A percentile compares a stretch with the other conserved stretches of the same genome.
Evolutionary conservation across 2,888 invertebrate genomes (phyloP).

Genomic region (Xylota sylvarum): DNA sequence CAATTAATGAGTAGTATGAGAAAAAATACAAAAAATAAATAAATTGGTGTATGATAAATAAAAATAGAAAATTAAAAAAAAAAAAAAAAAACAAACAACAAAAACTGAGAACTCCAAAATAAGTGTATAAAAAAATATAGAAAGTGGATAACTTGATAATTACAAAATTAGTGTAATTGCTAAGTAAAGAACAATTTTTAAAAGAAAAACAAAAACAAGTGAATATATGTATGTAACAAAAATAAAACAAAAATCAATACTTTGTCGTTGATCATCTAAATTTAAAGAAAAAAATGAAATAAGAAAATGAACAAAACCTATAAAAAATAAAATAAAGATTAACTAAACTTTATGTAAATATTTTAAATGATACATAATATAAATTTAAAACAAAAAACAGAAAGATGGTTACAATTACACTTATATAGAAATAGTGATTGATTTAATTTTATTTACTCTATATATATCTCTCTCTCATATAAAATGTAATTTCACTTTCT

Average conservation of each 20-base stretch:
- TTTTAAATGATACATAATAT: constrained; percentile 64
- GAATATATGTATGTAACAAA: constrained; percentile 56
- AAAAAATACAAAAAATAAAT: constrained; percentile 48
- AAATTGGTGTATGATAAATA: constrained; percentile 76
- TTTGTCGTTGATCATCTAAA: constrained; percentile 61
- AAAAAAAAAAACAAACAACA: constrained; percentile 33
- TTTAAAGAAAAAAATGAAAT: constrained; percentile 34
- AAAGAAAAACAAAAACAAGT: constrained; percentile 25
- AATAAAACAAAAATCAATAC: constrained; percentile 9
- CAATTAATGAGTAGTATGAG: constrained; percentile 60
- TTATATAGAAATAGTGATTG: constrained; percentile 51
- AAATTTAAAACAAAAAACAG: constrained; percentile 31
- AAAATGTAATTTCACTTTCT: constrained; percentile 53
- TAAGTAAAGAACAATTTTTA: constrained; percentile 58
- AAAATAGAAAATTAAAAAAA: constrained; percentile 65
- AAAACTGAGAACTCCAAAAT: constrained; percentile 53
- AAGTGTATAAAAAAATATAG: constrained; percentile 57
- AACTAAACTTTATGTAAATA: constrained; percentile 71
- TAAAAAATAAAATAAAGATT: constrained; percentile 34
- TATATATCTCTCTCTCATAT: constrained; percentile 38
- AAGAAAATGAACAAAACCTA: constrained; percentile 20
- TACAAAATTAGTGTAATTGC: constrained; percentile 72
- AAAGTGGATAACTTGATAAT: constrained; percentile 52
- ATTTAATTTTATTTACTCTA: constrained; percentile 59
- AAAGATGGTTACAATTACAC: constrained; percentile 57